A percentile compares a stretch with the other conserved stretches of the same genome.
Evolutionary conservation across 1,140 invertebrate genomes (phyloP).

Genomic region (Schmidtea mediterranea): DNA sequence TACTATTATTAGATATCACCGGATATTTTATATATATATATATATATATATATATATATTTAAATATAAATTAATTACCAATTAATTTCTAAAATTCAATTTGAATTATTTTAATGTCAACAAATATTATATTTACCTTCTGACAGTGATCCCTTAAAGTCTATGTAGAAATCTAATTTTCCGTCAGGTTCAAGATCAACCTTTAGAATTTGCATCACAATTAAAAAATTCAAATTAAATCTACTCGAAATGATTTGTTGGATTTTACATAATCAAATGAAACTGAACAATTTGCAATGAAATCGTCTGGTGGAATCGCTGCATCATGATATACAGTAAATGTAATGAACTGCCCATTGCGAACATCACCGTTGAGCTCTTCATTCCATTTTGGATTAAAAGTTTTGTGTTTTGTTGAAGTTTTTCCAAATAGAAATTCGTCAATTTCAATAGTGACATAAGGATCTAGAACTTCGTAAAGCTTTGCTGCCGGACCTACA

Average conservation of each 20-base stretch:
- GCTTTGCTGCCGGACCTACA: background rate
- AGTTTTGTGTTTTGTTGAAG: conserved; percentile 60
- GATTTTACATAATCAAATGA: conserved; percentile 56
- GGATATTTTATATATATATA: too few species aligned
- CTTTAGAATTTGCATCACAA: too few species aligned
- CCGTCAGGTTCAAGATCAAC: background rate
- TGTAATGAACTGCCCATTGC: conserved; percentile 52
- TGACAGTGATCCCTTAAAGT: too few species aligned
- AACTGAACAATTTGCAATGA: conserved; percentile 75
- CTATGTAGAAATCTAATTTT: background rate
- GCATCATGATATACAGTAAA: conserved; percentile 87
- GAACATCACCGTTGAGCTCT: conserved; percentile 43
- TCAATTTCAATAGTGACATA: conserved; percentile 77
- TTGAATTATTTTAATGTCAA: too few species aligned
- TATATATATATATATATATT: too few species aligned
- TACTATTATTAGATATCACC: too few species aligned
- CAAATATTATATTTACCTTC: too few species aligned
- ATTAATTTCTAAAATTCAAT: too few species aligned
- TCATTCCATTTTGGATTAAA: conserved; percentile 24
- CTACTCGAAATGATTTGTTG: conserved; percentile 23
- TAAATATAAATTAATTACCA: too few species aligned
- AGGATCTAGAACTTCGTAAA: conserved; percentile 28
- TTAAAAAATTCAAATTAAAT: too few species aligned
- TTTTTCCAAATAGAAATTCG: conserved; percentile 41
- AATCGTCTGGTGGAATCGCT: conserved; percentile 63